A percentile compares a stretch with the other conserved stretches of the same genome.
Evolutionary conservation across 2,797 vertebrate genomes (phyloP).

Genomic region (Crenuchus spilurus): DNA sequence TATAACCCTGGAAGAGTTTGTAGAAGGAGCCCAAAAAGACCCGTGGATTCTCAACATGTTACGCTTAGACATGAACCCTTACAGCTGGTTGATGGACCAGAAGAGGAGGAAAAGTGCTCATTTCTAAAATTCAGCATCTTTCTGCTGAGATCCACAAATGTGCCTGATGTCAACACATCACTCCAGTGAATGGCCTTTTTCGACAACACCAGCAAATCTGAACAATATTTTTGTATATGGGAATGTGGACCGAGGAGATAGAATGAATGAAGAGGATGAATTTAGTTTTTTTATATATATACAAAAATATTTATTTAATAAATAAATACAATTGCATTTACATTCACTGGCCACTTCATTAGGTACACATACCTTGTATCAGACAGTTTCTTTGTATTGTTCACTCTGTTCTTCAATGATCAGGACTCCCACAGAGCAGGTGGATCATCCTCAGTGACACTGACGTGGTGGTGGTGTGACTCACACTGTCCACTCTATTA

Average conservation of each 20-base stretch:
- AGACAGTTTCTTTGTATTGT: too few relatives aligned
- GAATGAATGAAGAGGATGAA: not conserved
- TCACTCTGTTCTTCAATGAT: too few relatives aligned
- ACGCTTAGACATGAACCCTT: conserved; percentile 76
- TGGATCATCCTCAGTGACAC: too few relatives aligned
- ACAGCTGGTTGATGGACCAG: conserved; percentile 74
- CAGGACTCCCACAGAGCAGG: too few relatives aligned
- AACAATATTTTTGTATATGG: not conserved
- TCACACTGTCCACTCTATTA: too few relatives aligned
- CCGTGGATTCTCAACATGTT: conserved; percentile 78
- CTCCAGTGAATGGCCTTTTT: not conserved
- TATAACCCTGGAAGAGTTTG: conserved; percentile 73
- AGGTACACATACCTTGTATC: too few relatives aligned
- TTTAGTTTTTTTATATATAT: not conserved
- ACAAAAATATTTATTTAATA: not conserved
- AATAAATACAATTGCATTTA: not conserved
- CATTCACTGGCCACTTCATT: too few relatives aligned
- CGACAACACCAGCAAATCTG: too few relatives aligned
- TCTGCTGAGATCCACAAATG: not conserved
- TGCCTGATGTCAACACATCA: not conserved
- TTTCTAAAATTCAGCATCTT: conserved; percentile 55
- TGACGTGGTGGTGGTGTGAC: too few relatives aligned
- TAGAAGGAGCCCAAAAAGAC: conserved; percentile 73
- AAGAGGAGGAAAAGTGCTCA: conserved; percentile 72
- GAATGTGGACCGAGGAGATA: too few relatives aligned